A percentile compares a stretch with the other conserved stretches of the same genome.
These are phyloP conservation scores for Geothlypis trichas DNA, from an alignment of 2,113 vertebrate species.

Conservation along the genomic window DNA sequence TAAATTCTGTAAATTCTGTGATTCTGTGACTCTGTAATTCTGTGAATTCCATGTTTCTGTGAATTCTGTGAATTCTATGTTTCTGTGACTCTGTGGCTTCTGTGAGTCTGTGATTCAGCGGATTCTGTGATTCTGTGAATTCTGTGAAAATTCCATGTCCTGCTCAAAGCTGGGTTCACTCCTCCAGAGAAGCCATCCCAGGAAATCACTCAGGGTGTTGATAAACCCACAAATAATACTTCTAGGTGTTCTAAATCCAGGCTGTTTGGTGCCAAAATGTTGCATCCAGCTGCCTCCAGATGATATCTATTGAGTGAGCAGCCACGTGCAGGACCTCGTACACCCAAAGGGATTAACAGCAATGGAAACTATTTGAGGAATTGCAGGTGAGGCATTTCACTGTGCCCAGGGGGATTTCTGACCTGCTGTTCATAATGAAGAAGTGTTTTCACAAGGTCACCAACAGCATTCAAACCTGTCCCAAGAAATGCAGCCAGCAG, in stretches of 20 bases:
- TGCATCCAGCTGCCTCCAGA: background rate
- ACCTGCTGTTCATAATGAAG: slow-evolving; percentile 55
- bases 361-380: slow-evolving; percentile 69
- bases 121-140: background rate
- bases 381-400: slow-evolving; percentile 59
- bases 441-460: slow-evolving; percentile 49
- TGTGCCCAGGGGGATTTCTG: slow-evolving; percentile 47
- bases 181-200: background rate
- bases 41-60: no score
- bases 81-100: no score
- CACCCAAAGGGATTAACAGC: slow-evolving; percentile 45
- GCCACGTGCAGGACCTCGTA: background rate
- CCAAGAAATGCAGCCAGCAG: slow-evolving; percentile 7
- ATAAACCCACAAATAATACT: background rate
- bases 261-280: background rate
- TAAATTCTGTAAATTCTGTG: no score
- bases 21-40: no score
- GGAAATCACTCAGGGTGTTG: background rate
- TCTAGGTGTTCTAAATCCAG: background rate
- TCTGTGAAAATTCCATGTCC: background rate
- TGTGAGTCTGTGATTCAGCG: no score
- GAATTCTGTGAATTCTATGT: no score
- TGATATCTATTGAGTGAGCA: slow-evolving; percentile 4
- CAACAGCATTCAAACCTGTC: background rate
- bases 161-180: background rate